Conservation (phyloP, 1,140 invertebrate species). For the Rhagoletis pomonella region DNA sequence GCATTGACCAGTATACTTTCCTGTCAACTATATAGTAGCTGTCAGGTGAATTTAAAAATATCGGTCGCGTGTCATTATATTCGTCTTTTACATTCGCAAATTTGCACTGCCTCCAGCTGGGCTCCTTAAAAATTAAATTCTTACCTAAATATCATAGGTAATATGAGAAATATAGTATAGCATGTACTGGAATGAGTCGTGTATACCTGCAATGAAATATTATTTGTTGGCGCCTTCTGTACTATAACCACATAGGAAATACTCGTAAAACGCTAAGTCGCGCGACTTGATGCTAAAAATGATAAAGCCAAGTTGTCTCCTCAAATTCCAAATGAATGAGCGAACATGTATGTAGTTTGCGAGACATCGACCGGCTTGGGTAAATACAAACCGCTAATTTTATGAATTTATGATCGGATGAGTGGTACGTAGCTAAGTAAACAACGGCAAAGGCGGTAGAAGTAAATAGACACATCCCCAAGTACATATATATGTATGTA, state of each 20-base stretch:
- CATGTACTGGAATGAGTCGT: constrained; percentile 31
- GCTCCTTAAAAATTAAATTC: constrained; percentile 32
- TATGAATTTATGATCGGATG: constrained; percentile 7
- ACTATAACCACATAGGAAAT: constrained; percentile 52
- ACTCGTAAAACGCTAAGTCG: constrained; percentile 55
- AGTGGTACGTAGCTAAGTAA: not conserved
- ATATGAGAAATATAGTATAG: constrained; percentile 36
- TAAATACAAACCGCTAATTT: constrained; percentile 20
- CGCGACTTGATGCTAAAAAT: constrained; percentile 56
- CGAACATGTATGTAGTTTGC: not conserved
- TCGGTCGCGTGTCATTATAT: constrained; percentile 10
- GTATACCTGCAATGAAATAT: constrained; percentile 20
- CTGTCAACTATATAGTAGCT: not conserved
- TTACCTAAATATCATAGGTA: constrained; percentile 36
- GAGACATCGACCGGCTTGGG: not conserved
- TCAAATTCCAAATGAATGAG: constrained; percentile 56
- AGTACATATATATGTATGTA: no score
- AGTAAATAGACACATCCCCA: no score
- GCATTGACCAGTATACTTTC: no score
- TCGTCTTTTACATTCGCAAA: not conserved
- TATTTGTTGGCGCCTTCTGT: constrained; percentile 51
- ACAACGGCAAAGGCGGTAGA: not conserved
- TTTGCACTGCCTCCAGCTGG: not conserved
- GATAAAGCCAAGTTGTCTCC: constrained; percentile 60
- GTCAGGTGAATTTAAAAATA: constrained; percentile 28